Conservation (phyloP, 2,888 invertebrate species). For the Rhingia rostrata region DNA sequence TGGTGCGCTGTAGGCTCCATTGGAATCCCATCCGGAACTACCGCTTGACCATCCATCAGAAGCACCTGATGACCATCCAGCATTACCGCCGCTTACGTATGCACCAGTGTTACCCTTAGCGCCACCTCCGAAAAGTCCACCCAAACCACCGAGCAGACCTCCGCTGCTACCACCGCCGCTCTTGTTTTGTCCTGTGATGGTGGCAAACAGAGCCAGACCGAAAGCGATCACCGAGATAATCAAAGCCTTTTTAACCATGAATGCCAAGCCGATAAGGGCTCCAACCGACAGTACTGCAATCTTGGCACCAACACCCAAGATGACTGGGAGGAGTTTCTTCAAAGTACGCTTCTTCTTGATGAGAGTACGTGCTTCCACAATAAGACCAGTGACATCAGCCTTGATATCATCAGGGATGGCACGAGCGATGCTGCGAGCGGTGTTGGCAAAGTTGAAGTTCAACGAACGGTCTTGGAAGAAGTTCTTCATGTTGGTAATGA, state of each 20-base stretch:
- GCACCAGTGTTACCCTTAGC: slow-evolving; percentile 22
- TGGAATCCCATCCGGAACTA: slow-evolving; percentile 82
- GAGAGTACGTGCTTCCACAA: slow-evolving; percentile 85
- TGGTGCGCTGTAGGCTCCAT: slow-evolving; percentile 84
- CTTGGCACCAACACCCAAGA: slow-evolving; percentile 86
- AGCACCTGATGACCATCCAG: slow-evolving; percentile 80
- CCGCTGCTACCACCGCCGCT: slow-evolving; percentile 79
- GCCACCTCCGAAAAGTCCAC: slow-evolving; percentile 79
- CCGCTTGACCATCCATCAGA: slow-evolving; percentile 75
- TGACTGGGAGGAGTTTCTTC: slow-evolving; percentile 85
- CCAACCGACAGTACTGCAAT: slow-evolving; percentile 84
- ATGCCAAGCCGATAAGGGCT: slow-evolving; percentile 85
- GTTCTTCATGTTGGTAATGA: slow-evolving; percentile 84
- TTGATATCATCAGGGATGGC: slow-evolving; percentile 85
- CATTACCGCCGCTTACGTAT: not conserved
- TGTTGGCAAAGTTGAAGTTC: slow-evolving; percentile 83
- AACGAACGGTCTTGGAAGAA: slow-evolving; percentile 85
- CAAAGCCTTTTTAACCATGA: slow-evolving; percentile 87
- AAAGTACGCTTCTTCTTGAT: slow-evolving; percentile 84
- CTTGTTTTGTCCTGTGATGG: slow-evolving; percentile 80
- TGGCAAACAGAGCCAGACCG: slow-evolving; percentile 84
- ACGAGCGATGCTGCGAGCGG: slow-evolving; percentile 83
- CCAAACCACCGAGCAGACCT: slow-evolving; percentile 79
- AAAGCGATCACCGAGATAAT: slow-evolving; percentile 85
- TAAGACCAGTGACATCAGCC: slow-evolving; percentile 84